These are phyloP conservation scores for Phaedon cochleariae DNA, from an alignment of 2,888 invertebrate species.

Conservation along the genomic window DNA sequence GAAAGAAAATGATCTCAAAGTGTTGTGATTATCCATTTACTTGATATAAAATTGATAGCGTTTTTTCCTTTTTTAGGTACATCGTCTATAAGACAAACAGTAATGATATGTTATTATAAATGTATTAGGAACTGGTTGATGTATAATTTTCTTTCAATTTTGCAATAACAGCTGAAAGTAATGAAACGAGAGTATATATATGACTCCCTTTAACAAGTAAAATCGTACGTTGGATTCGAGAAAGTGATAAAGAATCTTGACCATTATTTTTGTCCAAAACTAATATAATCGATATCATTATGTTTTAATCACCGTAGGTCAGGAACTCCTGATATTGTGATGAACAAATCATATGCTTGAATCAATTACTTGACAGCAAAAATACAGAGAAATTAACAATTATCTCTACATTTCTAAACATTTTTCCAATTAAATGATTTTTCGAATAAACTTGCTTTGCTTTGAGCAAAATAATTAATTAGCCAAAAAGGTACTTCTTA, in stretches of 20 bases:
- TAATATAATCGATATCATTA: no score
- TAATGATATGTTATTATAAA: background rate
- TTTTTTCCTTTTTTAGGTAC: background rate
- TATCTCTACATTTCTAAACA: no score
- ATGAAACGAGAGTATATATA: background rate
- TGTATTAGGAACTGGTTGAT: background rate
- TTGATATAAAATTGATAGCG: background rate
- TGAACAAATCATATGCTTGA: no score
- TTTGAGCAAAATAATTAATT: no score
- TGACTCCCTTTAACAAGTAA: background rate
- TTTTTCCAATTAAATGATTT: no score
- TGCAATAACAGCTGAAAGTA: background rate
- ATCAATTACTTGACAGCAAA: no score
- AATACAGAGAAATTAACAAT: no score
- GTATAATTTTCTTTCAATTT: background rate
- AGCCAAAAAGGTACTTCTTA: no score
- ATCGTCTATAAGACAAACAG: background rate
- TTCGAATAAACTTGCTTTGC: no score
- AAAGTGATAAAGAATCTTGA: background rate
- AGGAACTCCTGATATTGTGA: no score
- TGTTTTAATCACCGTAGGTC: no score
- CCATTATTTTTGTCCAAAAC: background rate
- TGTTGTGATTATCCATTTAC: constrained; percentile 1
- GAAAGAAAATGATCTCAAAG: background rate
- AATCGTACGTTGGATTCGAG: background rate